These are phyloP conservation scores for Archivesica marissinica DNA, from an alignment of 1,140 invertebrate genomes.

Conservation along the genomic window DNA sequence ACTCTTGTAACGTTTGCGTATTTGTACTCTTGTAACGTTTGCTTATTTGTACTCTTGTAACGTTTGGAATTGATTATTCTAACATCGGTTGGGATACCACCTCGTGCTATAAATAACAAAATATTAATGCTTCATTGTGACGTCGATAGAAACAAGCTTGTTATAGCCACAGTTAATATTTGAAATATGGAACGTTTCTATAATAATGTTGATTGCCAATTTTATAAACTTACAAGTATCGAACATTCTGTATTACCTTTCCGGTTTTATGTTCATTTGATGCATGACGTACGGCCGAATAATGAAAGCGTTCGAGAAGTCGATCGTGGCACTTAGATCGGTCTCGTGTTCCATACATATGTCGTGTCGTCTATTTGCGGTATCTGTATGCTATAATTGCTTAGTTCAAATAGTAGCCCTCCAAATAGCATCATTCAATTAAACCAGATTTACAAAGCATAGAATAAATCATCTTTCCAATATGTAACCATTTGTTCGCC, in stretches of 20 bases:
- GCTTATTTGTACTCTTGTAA: no score
- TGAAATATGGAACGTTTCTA: neutral
- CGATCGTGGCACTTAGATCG: neutral
- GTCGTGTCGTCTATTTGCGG: neutral
- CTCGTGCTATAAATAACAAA: no score
- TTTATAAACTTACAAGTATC: neutral
- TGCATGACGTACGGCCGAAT: neutral
- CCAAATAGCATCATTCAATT: slow-evolving; percentile 4
- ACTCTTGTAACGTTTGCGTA: no score
- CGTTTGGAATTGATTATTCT: no score
- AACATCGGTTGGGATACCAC: no score
- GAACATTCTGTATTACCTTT: neutral
- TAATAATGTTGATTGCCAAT: neutral
- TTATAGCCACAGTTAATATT: neutral
- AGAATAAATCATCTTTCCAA: neutral
- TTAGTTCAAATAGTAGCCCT: neutral
- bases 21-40: no score
- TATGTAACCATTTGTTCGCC: neutral
- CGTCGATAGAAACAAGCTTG: no score
- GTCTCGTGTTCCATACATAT: neutral
- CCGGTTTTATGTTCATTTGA: neutral
- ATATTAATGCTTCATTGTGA: no score
- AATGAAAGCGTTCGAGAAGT: neutral
- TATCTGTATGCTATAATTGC: neutral
- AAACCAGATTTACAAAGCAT: neutral